Evolutionary conservation across 2,888 invertebrate genomes (phyloP).

Genomic region (Isoperla grammatica): DNA sequence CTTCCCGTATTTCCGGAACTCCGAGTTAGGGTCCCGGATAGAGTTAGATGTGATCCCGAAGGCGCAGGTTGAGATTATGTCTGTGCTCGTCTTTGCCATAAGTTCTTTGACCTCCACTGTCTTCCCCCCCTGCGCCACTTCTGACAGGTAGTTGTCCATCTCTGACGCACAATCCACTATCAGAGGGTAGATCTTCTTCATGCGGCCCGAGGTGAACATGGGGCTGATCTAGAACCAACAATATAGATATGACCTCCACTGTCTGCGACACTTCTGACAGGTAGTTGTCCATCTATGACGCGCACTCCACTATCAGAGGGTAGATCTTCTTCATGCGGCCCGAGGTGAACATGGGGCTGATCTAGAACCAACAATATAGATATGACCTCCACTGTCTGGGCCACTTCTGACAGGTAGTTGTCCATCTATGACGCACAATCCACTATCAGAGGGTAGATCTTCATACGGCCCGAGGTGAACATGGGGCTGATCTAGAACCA

Average conservation of each 20-base stretch:
- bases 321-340: slow-evolving; percentile 39
- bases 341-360: slow-evolving; percentile 39
- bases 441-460: slow-evolving; percentile 35
- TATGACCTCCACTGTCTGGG: slow-evolving; percentile 20
- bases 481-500: slow-evolving; percentile 35
- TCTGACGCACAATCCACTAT: slow-evolving; percentile 26
- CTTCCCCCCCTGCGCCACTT: no score
- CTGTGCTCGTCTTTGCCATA: slow-evolving; percentile 29
- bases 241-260: slow-evolving; percentile 23
- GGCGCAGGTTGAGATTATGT: slow-evolving; percentile 30
- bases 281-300: slow-evolving; percentile 20
- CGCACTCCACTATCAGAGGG: slow-evolving; percentile 32
- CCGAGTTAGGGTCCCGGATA: slow-evolving; percentile 27
- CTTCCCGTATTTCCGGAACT: slow-evolving; percentile 30
- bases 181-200: slow-evolving; percentile 35
- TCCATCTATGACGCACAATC: slow-evolving; percentile 27
- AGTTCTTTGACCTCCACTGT: slow-evolving; percentile 19
- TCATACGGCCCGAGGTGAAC: slow-evolving; percentile 40
- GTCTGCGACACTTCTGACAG: slow-evolving; percentile 4
- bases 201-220: slow-evolving; percentile 38
- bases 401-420: no score
- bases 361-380: no score
- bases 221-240: slow-evolving; percentile 26
- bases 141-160: no score
- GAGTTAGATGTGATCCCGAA: slow-evolving; percentile 30